Evolutionary conservation across 2,797 vertebrate genomes (phyloP), one percentile per base, ranked within the genome.

Genomic region (Florisuga fusca): DNA sequence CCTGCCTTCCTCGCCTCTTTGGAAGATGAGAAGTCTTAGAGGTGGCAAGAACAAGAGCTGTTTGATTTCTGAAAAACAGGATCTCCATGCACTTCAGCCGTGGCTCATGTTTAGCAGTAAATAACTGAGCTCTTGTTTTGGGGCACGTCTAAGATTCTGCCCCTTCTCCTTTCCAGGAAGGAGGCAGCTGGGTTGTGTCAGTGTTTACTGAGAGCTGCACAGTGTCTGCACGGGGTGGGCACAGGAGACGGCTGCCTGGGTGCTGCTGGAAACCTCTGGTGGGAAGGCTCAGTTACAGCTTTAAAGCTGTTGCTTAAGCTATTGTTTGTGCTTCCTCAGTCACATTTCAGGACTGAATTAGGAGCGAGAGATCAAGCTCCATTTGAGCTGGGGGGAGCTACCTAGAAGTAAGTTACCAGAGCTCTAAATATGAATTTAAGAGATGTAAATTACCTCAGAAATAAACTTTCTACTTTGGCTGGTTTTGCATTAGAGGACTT

Each of bases 381-480:
- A 6, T 1, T 67, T 57, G 51, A 85, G 74, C 48, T 78, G 82
- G 68, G 57, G 57, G 87, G 33, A 93, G 67, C 63, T 76, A 77
- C 81, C 78, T 80, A 54, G 75, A 93, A 67, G 73, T 72, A 82
- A 90, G 82, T 84, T 54, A 90, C 84, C 77, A 78, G 74, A 90
- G 68, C 92, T 81, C 68, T 90, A 76, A 90, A 89, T 77, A 7
- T 71, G 61, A 89, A 94, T 83, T 92, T 38, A 72, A 90, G 84
- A 92, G 36, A 82, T 95, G 94, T 96, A 95, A 89, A 90, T 80
- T 67, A 92, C 84, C 86, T 96, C 86, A 89, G 87, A 93, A 95
- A 95, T 87, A 90, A 95, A 90, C 71, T 96, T 93, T 95, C 48
- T 93, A 73, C 93, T 94, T 90, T 79, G 78, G 71, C 87, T 94